A percentile compares a stretch with the other conserved stretches of the same genome.
Evolutionary conservation across 2,797 vertebrate species (phyloP).

Genomic region (Anguilla anguilla): DNA sequence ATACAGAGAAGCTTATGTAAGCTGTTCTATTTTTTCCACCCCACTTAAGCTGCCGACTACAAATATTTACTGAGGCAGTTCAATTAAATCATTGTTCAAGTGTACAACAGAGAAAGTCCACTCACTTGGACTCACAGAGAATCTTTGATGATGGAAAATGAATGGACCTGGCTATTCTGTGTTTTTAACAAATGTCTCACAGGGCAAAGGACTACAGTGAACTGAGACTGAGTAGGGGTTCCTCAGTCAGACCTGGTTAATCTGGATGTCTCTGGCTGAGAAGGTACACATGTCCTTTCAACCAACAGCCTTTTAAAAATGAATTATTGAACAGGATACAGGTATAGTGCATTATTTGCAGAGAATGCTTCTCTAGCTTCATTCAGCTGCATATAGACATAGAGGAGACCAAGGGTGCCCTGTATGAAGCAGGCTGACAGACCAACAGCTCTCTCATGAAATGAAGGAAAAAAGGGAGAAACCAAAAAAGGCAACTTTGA

Average conservation of each 20-base stretch:
- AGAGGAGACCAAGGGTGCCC: not conserved
- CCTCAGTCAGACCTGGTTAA: not conserved
- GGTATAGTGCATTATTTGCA: not conserved
- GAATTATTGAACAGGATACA: not conserved
- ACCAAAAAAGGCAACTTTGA: conserved; percentile 5
- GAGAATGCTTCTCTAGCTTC: not conserved
- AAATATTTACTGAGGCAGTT: conserved; percentile 1
- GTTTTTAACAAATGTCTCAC: not conserved
- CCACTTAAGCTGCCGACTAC: not conserved
- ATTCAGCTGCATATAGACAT: not conserved
- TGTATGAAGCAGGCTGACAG: not conserved
- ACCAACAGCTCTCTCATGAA: not conserved
- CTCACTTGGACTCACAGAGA: not conserved
- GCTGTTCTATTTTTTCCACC: not conserved
- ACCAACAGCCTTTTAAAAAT: not conserved
- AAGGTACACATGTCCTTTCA: not conserved
- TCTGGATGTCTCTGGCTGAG: not conserved
- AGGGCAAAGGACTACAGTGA: not conserved
- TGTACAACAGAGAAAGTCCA: not conserved
- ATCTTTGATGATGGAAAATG: not conserved
- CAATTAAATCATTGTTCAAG: conserved; percentile 10
- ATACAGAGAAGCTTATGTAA: not conserved
- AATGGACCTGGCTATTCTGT: not conserved
- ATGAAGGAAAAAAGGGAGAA: not conserved
- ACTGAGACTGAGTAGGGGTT: not conserved